Evolutionary conservation across 2,888 invertebrate genomes (phyloP).

Genomic region (Stenotaenia linearis): DNA sequence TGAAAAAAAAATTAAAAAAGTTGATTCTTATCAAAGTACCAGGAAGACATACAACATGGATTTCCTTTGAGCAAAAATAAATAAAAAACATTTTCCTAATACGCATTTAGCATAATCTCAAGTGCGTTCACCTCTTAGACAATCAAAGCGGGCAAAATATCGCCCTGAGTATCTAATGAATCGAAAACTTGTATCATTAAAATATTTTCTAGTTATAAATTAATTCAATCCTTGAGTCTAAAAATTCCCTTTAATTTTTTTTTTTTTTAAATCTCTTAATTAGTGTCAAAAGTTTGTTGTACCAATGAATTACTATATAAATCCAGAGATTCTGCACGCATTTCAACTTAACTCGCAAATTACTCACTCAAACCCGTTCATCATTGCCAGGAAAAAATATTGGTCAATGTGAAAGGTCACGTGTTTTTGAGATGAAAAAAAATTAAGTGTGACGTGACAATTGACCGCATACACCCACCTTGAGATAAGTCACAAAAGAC

Average conservation of each 20-base stretch:
- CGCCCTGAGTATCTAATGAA: not conserved
- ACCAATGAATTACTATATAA: not conserved
- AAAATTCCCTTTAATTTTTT: not conserved
- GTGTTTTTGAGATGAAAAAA: not conserved
- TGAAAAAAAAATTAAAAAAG: not conserved
- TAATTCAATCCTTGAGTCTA: not conserved
- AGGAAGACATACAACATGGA: not conserved
- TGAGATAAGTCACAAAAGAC: not conserved
- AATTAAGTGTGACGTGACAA: not conserved
- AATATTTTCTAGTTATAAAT: not conserved
- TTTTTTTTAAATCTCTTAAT: not conserved
- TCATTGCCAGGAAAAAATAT: too few relatives aligned
- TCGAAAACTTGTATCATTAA: not conserved
- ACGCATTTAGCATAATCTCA: not conserved
- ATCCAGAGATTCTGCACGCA: not conserved
- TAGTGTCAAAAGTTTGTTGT: too few relatives aligned
- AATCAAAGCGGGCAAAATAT: not conserved
- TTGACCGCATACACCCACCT: not conserved
- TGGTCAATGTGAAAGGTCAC: not conserved
- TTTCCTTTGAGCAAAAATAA: not conserved
- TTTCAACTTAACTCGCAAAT: not conserved
- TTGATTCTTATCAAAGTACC: not conserved
- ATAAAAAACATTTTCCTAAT: not conserved
- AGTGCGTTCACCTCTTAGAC: not conserved
- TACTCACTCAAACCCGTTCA: too few relatives aligned